These are phyloP conservation scores for Andinoacara biseriatus DNA, from an alignment of 2,113 vertebrate species.

Conservation along the genomic window DNA sequence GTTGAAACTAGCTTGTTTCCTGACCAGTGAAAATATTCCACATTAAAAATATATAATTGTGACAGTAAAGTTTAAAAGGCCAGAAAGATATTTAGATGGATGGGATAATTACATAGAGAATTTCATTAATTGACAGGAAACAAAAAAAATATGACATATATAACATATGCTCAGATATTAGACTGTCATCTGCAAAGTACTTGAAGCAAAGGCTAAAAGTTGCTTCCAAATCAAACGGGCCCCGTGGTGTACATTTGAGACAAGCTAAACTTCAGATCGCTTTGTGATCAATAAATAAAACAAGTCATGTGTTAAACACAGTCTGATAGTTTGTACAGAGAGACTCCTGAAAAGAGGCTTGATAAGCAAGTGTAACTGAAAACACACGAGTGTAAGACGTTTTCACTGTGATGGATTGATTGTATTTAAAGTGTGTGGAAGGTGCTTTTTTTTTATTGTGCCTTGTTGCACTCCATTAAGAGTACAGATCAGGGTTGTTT, in stretches of 20 bases:
- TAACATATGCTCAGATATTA: not conserved
- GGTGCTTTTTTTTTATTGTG: not conserved
- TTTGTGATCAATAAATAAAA: not conserved
- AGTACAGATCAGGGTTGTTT: not conserved
- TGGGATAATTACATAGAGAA: not conserved
- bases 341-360: not conserved
- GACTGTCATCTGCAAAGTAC: not conserved
- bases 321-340: not conserved
- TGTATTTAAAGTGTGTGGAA: not conserved
- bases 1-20: not conserved
- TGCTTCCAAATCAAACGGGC: not conserved
- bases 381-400: constrained; percentile 28
- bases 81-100: fast-evolving
- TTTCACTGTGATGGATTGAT: constrained; percentile 4
- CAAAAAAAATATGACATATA: not conserved
- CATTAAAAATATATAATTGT: not conserved
- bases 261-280: not conserved
- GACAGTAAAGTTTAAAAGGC: not conserved
- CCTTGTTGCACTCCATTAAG: not conserved
- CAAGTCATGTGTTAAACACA: not conserved
- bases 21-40: not conserved
- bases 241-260: not conserved
- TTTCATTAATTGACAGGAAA: not conserved
- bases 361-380: not conserved
- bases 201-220: not conserved